These are phyloP conservation scores for Lepus timidus DNA, from an alignment of 2,113 vertebrate genomes.

Conservation along the genomic window DNA sequence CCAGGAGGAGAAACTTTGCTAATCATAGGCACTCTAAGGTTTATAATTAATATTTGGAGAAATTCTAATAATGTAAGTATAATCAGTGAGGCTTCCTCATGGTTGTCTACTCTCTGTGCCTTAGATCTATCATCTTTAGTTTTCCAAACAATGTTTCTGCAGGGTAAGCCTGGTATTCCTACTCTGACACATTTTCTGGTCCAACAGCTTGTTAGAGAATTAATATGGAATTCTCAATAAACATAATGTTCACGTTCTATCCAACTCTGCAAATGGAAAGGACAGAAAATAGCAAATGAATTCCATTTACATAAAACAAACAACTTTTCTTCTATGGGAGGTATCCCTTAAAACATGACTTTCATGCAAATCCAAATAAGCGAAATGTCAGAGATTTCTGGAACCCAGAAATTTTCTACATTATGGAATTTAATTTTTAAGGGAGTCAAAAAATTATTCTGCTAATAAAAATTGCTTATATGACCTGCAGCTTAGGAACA, in stretches of 20 bases:
- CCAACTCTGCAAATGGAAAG: constrained; percentile 59
- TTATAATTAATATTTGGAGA: background rate
- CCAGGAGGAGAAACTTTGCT: background rate
- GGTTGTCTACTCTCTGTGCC: background rate
- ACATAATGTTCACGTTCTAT: constrained; percentile 69
- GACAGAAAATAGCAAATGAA: constrained; percentile 73
- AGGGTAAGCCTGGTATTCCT: constrained; percentile 5
- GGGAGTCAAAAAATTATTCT: background rate
- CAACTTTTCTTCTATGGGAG: constrained; percentile 61
- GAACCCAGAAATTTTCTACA: background rate
- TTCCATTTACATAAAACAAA: constrained; percentile 72
- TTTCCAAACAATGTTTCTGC: background rate
- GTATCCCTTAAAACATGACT: constrained; percentile 48
- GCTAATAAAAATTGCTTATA: background rate
- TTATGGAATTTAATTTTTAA: constrained; percentile 41
- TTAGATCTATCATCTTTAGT: background rate
- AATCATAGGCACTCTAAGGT: background rate
- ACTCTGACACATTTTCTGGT: constrained; percentile 31
- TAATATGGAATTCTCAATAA: constrained; percentile 69
- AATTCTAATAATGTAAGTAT: constrained; percentile 1
- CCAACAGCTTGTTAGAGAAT: constrained; percentile 69
- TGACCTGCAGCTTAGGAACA: background rate
- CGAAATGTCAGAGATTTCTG: constrained; percentile 48
- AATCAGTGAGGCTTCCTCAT: background rate
- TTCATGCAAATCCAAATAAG: constrained; percentile 50